A percentile compares a stretch with the other conserved stretches of the same genome.
phyloP scores from a whole-genome alignment of 2,797 vertebrate species.

The Graptemys geographica region DNA sequence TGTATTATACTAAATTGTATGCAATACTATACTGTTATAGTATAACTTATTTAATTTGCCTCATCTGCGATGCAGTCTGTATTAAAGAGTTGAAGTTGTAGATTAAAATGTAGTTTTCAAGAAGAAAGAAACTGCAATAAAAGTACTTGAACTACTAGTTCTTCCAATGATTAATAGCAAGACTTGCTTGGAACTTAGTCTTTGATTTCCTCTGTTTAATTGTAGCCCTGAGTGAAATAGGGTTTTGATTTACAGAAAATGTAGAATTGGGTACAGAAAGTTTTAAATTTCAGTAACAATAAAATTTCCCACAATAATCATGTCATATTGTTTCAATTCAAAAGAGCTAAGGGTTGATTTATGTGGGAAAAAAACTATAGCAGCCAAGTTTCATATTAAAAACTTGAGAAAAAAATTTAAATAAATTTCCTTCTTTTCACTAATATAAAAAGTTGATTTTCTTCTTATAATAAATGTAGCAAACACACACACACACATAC shows the following conservation, averaged over 20 bases:
- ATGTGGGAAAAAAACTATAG: constrained; percentile 65
- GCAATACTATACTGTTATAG: neutral
- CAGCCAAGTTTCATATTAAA: constrained; percentile 68
- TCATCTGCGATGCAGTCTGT: constrained; percentile 39
- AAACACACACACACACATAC: neutral
- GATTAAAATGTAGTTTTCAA: constrained; percentile 57
- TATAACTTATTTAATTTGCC: constrained; percentile 33
- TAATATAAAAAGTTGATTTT: constrained; percentile 53
- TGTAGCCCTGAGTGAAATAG: constrained; percentile 71
- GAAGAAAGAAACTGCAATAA: constrained; percentile 60
- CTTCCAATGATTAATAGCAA: constrained; percentile 66
- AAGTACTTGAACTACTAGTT: constrained; percentile 64
- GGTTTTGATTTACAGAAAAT: constrained; percentile 79
- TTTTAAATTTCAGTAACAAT: constrained; percentile 73
- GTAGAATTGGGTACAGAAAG: constrained; percentile 76
- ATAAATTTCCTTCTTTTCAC: constrained; percentile 52
- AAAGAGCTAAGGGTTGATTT: constrained; percentile 53
- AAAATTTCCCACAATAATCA: constrained; percentile 72
- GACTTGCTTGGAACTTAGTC: constrained; percentile 74
- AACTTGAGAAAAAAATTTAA: constrained; percentile 39
- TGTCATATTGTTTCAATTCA: constrained; percentile 75
- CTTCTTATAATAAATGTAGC: neutral
- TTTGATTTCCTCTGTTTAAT: constrained; percentile 76
- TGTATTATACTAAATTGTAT: neutral
- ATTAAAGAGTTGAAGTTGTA: constrained; percentile 37